Evolutionary conservation across 2,113 vertebrate species (phyloP).

Genomic region (Hippocampus abdominalis): DNA sequence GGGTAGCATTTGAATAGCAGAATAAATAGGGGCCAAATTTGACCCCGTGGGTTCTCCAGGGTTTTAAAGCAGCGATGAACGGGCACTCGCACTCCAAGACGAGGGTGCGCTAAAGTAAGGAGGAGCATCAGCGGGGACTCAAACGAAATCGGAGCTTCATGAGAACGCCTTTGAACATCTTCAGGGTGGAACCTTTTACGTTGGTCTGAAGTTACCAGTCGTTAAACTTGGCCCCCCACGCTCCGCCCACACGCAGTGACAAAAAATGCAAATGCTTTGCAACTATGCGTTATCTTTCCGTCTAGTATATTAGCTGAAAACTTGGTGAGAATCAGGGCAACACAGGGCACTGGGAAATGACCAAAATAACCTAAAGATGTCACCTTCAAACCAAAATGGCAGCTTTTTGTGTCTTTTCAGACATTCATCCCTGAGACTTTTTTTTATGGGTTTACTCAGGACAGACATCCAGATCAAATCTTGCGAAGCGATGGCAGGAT

Average conservation of each 20-base stretch:
- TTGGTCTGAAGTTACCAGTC: not conserved
- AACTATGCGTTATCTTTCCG: not conserved
- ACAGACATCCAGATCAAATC: not conserved
- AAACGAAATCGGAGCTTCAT: no score
- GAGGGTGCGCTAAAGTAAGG: no score
- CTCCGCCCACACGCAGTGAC: not conserved
- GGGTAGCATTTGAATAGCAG: no score
- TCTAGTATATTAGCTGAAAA: not conserved
- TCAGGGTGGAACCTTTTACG: not conserved
- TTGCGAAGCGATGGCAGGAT: no score
- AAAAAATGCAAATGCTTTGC: not conserved
- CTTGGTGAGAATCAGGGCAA: not conserved
- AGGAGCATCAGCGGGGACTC: no score
- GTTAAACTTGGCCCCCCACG: not conserved
- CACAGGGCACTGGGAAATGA: not conserved
- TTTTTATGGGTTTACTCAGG: not conserved
- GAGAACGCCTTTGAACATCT: not conserved
- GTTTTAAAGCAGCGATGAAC: no score
- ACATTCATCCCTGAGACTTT: not conserved
- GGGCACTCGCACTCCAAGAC: no score
- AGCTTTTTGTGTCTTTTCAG: not conserved
- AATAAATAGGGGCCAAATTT: no score
- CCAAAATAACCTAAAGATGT: not conserved
- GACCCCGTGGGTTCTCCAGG: no score
- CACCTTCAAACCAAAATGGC: not conserved